Percentiles rank a stretch among this genome's conserved stretches.
Evolutionary conservation across 2,113 vertebrate species (phyloP).

Genomic region (Ailuropoda melanoleuca): DNA sequence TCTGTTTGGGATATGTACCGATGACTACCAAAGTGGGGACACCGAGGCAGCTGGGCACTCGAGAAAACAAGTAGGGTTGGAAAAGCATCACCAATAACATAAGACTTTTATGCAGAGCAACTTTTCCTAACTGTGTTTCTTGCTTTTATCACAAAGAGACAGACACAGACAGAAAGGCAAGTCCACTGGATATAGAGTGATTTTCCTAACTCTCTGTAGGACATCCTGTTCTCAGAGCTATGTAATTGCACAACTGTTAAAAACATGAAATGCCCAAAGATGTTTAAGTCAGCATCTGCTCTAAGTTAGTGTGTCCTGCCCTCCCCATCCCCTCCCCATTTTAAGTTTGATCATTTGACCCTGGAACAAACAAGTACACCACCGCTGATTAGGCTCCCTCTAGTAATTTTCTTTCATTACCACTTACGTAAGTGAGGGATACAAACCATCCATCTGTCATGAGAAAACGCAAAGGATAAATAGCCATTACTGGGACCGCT

Average conservation of each 20-base stretch:
- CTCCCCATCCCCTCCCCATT: neutral
- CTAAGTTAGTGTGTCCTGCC: neutral
- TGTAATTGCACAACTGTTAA: neutral
- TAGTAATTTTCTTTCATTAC: neutral
- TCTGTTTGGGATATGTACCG: neutral
- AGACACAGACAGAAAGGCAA: neutral
- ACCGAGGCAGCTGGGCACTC: no score
- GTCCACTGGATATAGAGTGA: neutral
- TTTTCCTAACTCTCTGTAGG: neutral
- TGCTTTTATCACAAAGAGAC: neutral
- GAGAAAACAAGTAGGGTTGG: neutral
- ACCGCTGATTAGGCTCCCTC: neutral
- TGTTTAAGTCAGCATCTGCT: neutral
- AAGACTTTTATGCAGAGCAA: neutral
- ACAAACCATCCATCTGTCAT: constrained; percentile 94
- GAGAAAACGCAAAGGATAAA: constrained; percentile 90
- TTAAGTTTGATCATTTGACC: neutral
- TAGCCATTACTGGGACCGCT: constrained; percentile 91
- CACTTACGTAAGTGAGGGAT: neutral
- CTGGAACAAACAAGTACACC: neutral
- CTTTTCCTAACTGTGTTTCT: neutral
- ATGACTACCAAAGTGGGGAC: neutral
- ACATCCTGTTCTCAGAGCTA: neutral
- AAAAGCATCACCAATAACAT: neutral
- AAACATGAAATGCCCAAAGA: neutral